A percentile compares a stretch with the other conserved stretches of the same genome.
These are phyloP conservation scores for Morpho deidamia DNA, from an alignment of 2,888 invertebrate species.

Conservation along the genomic window DNA sequence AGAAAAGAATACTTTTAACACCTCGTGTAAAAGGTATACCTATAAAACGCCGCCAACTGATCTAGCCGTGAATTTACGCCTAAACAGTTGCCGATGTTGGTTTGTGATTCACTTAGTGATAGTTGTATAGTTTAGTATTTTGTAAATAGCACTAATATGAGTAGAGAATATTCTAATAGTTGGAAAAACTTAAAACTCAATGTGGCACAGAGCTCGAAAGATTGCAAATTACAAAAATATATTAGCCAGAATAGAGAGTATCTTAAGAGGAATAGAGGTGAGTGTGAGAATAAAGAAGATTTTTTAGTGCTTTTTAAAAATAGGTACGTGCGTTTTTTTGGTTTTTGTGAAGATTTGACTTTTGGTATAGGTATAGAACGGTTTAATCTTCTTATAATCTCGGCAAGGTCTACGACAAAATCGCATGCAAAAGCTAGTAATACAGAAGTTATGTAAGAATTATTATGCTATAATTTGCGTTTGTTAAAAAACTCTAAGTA, in stretches of 20 bases:
- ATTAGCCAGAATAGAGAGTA: slow-evolving; percentile 1
- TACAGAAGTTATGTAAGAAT: no score
- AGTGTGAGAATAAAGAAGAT: slow-evolving; percentile 21
- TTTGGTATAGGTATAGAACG: no score
- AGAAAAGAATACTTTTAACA: slow-evolving; percentile 37
- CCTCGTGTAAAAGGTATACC: slow-evolving; percentile 34
- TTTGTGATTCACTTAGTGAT: slow-evolving; percentile 17
- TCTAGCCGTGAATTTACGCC: slow-evolving; percentile 29
- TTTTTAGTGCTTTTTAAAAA: no score
- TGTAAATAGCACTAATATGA: slow-evolving; percentile 38
- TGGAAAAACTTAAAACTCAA: slow-evolving; percentile 59
- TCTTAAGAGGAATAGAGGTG: slow-evolving; percentile 50
- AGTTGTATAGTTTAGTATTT: slow-evolving; percentile 10
- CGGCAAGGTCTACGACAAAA: no score
- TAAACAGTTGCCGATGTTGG: slow-evolving; percentile 19
- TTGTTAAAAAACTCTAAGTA: no score
- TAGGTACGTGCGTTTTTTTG: no score
- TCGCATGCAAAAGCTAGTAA: no score
- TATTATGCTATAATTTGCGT: no score
- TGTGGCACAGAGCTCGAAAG: slow-evolving; percentile 34
- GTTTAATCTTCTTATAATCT: no score
- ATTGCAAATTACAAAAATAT: slow-evolving; percentile 14
- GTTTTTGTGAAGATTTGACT: no score
- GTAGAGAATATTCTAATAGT: slow-evolving; percentile 44
- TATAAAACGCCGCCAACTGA: slow-evolving; percentile 18